Evolutionary conservation across 2,113 vertebrate species (phyloP), one percentile per base, ranked within the genome.

Genomic region (Pyrgilauda ruficollis): DNA sequence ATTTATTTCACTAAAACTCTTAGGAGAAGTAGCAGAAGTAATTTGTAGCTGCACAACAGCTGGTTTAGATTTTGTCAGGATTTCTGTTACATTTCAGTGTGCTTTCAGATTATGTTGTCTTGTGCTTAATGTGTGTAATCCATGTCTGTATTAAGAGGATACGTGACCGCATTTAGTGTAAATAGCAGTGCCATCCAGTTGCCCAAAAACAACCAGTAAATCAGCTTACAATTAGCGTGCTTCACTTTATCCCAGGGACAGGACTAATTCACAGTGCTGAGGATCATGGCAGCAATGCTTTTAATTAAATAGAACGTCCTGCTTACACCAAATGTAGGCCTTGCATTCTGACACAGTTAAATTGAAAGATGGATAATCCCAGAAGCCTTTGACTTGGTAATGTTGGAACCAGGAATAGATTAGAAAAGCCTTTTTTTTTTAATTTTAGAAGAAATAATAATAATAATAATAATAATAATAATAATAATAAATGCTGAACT

Each of bases 141-240:
- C 88, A 69, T 64, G 64, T 90, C 90, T 84, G 39, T 74, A 95
- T 96, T 97, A 97, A 92, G 91, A 93, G 67, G 73, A 94, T 93
- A 91, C 87, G 96, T 97, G 78, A 92, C 76, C 22, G n/a, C 69
- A 90, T 96, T 97, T 95, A 64, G 52, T 81, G 84, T 92, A 95
- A 97, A 95, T 92, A 96, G 64, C 10, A 5, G 77, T 93, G 69
- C 86, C 61, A 79, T 77, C 62, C 58, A 92, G 67, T 76, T 78
- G 62, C 84, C 79, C 30, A 58, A 88, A 93, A 88, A 94, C 76
- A 95, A 94, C 58, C 86, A 22, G 44, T 47, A 96, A 96, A 95
- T 95, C 69, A 92, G 83, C 72, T 97, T 96, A 96, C 47, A 93
- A 93, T 95, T 95, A 91, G 77, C 59, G 47, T 88, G 89, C 86